Base-by-base conservation (phyloP, 2,888 invertebrate species). In the Andrena praecox region DNA sequence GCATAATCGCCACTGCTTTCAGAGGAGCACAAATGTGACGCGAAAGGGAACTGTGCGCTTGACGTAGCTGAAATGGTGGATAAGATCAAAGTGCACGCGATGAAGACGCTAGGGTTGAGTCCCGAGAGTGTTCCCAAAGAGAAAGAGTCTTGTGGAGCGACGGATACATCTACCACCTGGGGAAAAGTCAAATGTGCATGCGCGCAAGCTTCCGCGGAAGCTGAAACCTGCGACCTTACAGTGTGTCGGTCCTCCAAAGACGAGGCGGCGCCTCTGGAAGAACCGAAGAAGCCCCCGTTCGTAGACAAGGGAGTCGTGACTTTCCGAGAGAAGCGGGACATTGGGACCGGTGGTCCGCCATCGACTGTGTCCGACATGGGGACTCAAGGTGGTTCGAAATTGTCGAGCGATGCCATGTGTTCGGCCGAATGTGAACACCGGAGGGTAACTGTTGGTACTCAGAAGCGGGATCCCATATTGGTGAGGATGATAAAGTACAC, bases 391-490 rank as follows among this genome's bases (percentile, higher is more conserved):
- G 54, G 3, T 16, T n/a, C 35, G 1, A 29, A 33, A 42, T 52
- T 54, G 8, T 29, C 50, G 5, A 42, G 67, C 42, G 24, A 71
- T 33, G 42, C 70, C 8, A 56, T 48, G 5, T 54, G 27, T 56
- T 16, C 54, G 1, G 59, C 70, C 24, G 63, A 67, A 27, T 27
- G 54, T 3, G 35, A 66, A 0, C 27, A 31, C 8, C 29, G 48
- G 27, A 80, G 20, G 8, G 33, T 71, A 56, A 84, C 29, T 4
- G 75, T 81, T 2, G 80, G 85, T 6, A 85, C 82, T 31, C 88
- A 87, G 63, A 82, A 82, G 31, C 68, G 77, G 12, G 87, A 87
- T 29, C 86, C 87, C 24, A 83, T 86, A 74, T 52, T 86, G 8
- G 84, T 87, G 10, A 74, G 75, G 2, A 64, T 87, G 24, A 80